Evolutionary conservation across 2,113 vertebrate genomes (phyloP), one percentile per base, ranked within the genome.

Genomic region (Zingel zingel): DNA sequence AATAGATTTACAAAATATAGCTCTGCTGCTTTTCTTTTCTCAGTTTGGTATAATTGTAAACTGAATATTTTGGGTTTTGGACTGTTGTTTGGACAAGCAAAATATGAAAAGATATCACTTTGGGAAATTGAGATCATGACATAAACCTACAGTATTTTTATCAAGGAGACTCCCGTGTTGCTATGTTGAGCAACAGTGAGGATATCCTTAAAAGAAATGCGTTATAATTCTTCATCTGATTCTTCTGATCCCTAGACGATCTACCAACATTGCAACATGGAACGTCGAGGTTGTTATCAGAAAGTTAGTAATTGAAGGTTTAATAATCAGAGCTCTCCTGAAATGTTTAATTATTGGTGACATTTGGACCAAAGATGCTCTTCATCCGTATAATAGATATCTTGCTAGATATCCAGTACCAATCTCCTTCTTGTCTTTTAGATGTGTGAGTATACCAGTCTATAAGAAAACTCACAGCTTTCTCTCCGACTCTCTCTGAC

Each of bases 401-500:
- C 62, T 64, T 30, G 16, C 59, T 64, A 23, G 0, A n/a, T 64
- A 45, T 43, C 36, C 51, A 36, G 51, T 21, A 36, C 48, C 18
- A 14, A 14, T 64, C 43, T 23, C 33, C 3, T 43, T 19, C 16
- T 27, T 16, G 16, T 48, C 18, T 33, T 48, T 1, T 59, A 8
- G 0, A 30, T 15, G 71, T 51, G 65, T 50, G 25, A 50, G 19
- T 50, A 5, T 18, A 25, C 43, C 5, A 15, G 21, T 25, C 7
- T 25, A 0, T 14, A 68, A 23, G 30, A 66, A 66, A 71, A 67
- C 21, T 83, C 36, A 74, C 6, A 3, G 4, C 0, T 13, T 53
- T 69, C n/a, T 23, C 53, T 79, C 47, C 81, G 11, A 56, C 58
- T 85, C 72, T 73, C 64, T 79, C 69, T 36, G 57, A 73, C 65